Evolutionary conservation across 2,113 vertebrate species (phyloP).

Genomic region (Malurus melanocephalus): DNA sequence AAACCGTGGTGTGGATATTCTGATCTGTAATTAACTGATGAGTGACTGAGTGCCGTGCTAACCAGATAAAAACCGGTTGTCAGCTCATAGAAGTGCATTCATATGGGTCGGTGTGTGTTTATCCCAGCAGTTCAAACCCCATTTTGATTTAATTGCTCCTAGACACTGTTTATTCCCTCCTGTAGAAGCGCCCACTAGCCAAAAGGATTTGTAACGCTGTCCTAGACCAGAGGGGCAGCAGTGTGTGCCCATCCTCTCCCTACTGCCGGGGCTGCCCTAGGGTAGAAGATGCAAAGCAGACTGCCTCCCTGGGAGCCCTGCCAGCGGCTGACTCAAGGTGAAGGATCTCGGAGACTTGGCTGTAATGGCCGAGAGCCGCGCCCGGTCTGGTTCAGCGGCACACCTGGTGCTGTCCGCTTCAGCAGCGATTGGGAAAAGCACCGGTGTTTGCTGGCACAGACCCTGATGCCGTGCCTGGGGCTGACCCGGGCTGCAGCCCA

Average conservation of each 20-base stretch:
- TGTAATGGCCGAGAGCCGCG: background rate
- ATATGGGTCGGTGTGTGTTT: background rate
- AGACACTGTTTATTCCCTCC: background rate
- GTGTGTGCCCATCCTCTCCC: background rate
- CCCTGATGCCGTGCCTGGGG: background rate
- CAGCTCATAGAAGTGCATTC: background rate
- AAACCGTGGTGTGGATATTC: background rate
- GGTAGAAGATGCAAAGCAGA: background rate
- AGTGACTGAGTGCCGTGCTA: background rate
- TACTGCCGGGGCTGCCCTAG: background rate
- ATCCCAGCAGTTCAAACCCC: background rate
- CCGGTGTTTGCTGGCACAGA: background rate
- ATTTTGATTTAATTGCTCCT: background rate
- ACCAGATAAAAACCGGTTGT: conserved; percentile 13
- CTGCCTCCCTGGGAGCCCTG: conserved; percentile 8
- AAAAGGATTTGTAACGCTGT: background rate
- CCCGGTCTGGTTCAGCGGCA: background rate
- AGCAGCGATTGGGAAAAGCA: background rate
- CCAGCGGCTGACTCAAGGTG: background rate
- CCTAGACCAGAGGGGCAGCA: background rate
- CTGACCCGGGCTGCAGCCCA: background rate
- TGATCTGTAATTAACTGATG: conserved; percentile 36
- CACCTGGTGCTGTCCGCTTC: background rate
- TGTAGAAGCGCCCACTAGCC: rapidly evolving
- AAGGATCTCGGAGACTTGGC: background rate